A percentile compares a stretch with the other conserved stretches of the same genome.
phyloP scores from a whole-genome alignment of 2,888 invertebrate genomes.

The Trilocha varians region DNA sequence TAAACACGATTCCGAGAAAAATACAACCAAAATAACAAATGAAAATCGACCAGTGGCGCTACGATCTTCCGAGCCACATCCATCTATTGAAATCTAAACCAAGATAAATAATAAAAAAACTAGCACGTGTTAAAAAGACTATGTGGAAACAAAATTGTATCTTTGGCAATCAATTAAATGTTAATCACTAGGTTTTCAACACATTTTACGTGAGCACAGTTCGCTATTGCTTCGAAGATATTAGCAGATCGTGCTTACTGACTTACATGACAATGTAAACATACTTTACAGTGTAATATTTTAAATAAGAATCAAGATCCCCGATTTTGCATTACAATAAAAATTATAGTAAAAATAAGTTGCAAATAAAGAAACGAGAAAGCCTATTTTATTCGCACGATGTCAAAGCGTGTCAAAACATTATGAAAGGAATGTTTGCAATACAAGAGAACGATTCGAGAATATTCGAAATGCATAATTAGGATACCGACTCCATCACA shows the following conservation, averaged over 20 bases:
- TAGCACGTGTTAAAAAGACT: background rate
- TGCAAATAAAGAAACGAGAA: background rate
- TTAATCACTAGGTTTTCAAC: background rate
- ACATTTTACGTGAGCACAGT: background rate
- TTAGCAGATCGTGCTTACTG: background rate
- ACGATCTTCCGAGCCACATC: too few relatives aligned
- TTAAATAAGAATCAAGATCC: too few relatives aligned
- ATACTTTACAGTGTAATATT: too few relatives aligned
- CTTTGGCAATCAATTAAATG: background rate
- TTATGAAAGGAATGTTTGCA: background rate
- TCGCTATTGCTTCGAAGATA: background rate
- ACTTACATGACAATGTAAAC: too few relatives aligned
- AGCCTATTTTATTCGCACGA: background rate
- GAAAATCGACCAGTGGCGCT: slow-evolving; percentile 15
- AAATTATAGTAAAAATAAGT: too few relatives aligned
- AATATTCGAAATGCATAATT: background rate
- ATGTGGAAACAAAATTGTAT: background rate
- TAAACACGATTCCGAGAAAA: slow-evolving; percentile 48
- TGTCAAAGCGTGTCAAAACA: background rate
- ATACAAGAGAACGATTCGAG: background rate
- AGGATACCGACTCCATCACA: slow-evolving; percentile 11
- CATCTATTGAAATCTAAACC: background rate
- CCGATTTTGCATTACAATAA: too few relatives aligned
- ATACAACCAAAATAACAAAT: slow-evolving; percentile 37
- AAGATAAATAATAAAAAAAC: background rate